Percentiles rank a stretch among this genome's conserved stretches.
Conservation (phyloP, 2,113 vertebrate species). For the Prolemur simus region DNA sequence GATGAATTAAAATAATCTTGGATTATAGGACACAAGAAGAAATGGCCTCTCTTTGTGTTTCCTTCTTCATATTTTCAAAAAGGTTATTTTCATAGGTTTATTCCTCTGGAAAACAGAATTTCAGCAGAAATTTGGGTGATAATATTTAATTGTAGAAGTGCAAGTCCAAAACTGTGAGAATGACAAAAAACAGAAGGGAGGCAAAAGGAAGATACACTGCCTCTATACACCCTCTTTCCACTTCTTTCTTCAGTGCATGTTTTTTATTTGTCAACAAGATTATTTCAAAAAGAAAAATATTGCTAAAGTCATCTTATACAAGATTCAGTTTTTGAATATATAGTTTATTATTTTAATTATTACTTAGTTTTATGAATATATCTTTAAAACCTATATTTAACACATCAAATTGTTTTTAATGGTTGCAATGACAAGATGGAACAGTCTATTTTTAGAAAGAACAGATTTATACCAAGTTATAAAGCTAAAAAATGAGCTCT, state of each 20-base stretch:
- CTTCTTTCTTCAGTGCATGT: background rate
- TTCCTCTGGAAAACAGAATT: background rate
- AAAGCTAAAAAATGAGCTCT: background rate
- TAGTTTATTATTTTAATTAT: background rate
- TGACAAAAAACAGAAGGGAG: background rate
- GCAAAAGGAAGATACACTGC: background rate
- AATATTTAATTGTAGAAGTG: background rate
- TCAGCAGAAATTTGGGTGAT: background rate
- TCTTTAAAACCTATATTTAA: background rate
- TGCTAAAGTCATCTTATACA: background rate
- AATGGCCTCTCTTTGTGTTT: background rate
- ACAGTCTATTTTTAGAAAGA: background rate
- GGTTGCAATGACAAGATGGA: background rate
- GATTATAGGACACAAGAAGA: background rate
- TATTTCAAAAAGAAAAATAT: background rate
- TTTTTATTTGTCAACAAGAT: background rate
- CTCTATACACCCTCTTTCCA: background rate
- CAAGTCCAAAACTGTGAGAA: background rate
- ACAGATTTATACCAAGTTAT: background rate
- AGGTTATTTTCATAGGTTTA: background rate
- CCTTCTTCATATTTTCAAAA: background rate
- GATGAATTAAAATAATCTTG: constrained; percentile 19
- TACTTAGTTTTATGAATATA: background rate
- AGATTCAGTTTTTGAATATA: background rate
- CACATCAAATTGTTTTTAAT: background rate